Conservation (phyloP, 2,113 vertebrate genomes). For the Apaloderma vittatum region DNA sequence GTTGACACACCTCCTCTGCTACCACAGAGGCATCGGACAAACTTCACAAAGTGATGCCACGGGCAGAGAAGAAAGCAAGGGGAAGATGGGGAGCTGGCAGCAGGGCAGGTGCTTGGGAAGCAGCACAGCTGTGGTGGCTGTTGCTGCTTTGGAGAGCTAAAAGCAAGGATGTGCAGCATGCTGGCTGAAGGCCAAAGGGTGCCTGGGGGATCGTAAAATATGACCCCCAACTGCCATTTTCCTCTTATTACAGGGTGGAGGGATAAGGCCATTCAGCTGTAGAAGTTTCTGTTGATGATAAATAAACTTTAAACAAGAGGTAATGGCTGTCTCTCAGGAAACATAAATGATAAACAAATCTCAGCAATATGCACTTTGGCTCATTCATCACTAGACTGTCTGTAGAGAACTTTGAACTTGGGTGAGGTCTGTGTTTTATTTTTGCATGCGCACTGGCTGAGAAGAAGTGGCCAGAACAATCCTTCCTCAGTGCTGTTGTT, state of each 20-base stretch:
- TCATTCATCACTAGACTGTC: background rate
- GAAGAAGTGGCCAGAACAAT: background rate
- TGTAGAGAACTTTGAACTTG: slow-evolving; percentile 21
- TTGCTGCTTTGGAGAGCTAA: background rate
- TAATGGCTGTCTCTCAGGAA: background rate
- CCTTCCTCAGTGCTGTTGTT: background rate
- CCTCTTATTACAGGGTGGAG: background rate
- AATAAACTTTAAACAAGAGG: slow-evolving; percentile 3
- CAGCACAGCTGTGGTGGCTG: background rate
- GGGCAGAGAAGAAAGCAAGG: background rate
- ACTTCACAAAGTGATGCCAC: background rate
- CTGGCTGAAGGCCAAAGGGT: background rate
- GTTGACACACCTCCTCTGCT: background rate
- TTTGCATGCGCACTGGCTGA: background rate
- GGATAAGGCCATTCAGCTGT: background rate
- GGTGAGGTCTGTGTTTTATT: background rate
- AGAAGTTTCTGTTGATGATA: slow-evolving; percentile 41
- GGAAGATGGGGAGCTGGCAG: background rate
- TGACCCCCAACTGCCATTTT: background rate
- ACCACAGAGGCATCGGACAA: accelerated
- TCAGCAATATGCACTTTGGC: background rate
- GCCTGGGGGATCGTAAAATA: background rate
- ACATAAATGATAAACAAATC: slow-evolving; percentile 6
- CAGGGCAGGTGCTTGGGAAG: background rate
- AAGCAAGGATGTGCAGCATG: background rate